Evolutionary conservation across 2,113 vertebrate species (phyloP).

Genomic region (Fulica atra): DNA sequence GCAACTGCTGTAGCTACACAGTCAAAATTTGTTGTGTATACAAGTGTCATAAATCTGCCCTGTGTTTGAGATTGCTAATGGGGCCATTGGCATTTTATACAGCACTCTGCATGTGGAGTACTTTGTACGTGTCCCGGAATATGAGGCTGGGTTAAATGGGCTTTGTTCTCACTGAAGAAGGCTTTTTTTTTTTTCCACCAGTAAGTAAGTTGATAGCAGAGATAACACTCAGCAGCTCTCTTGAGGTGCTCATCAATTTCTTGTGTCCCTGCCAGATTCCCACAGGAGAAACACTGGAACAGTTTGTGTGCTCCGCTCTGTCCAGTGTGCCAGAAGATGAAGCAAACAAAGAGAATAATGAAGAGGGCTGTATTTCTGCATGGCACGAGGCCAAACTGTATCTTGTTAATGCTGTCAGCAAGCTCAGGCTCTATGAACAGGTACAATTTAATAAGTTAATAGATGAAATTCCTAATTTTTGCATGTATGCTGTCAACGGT

Average conservation of each 20-base stretch:
- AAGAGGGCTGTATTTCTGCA: neutral
- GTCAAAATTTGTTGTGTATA: neutral
- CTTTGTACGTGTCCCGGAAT: neutral
- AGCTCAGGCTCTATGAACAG: constrained; percentile 35
- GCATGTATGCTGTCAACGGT: neutral
- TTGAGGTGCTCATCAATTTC: neutral
- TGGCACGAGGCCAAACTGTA: constrained; percentile 37
- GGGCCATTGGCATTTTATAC: neutral
- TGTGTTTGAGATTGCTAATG: neutral
- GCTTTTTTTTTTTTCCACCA: neutral
- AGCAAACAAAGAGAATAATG: neutral
- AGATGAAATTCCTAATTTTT: neutral
- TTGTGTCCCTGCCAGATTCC: constrained; percentile 57
- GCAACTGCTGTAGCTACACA: neutral
- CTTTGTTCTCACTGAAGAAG: neutral
- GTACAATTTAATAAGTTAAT: constrained; percentile 3
- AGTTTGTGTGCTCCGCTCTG: constrained; percentile 61
- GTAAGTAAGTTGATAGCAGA: constrained; percentile 9
- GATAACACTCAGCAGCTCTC: neutral
- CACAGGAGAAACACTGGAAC: constrained; percentile 37
- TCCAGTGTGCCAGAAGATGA: neutral
- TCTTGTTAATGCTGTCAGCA: constrained; percentile 55
- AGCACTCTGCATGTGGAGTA: neutral
- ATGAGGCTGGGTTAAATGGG: neutral
- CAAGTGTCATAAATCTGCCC: neutral